phyloP scores from a whole-genome alignment of 1,140 invertebrate species.

The Rhizoglyphus robini region DNA sequence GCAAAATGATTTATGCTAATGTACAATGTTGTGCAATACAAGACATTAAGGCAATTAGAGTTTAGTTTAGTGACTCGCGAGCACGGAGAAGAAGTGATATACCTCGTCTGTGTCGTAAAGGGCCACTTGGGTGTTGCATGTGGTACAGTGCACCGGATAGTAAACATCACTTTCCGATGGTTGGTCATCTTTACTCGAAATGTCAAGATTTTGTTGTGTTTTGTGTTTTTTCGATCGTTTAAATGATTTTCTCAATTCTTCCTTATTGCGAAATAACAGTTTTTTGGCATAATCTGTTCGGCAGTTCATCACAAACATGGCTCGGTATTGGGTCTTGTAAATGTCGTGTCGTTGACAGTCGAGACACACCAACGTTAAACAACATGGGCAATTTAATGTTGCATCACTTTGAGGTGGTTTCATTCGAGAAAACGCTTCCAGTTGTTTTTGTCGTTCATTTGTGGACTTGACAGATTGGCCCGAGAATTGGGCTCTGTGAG shows the following conservation, averaged over 20 bases:
- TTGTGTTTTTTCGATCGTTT: not conserved
- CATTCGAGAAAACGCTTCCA: not conserved
- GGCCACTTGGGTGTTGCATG: constrained; percentile 46
- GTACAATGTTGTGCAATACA: no score
- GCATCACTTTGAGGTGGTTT: constrained; percentile 40
- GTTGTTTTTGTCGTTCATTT: not conserved
- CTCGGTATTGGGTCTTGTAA: constrained; percentile 46
- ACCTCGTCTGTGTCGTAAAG: constrained; percentile 47
- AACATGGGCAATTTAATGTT: constrained; percentile 48
- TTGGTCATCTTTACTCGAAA: not conserved
- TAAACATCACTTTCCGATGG: constrained; percentile 34
- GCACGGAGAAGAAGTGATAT: constrained; percentile 51
- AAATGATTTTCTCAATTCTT: constrained; percentile 18
- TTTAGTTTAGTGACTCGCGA: constrained; percentile 40
- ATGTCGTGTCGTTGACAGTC: constrained; percentile 49
- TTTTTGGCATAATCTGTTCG: constrained; percentile 35
- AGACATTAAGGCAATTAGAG: no score
- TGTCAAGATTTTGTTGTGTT: not conserved
- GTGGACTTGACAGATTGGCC: not conserved
- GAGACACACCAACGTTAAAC: constrained; percentile 44
- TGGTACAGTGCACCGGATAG: constrained; percentile 43
- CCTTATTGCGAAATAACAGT: constrained; percentile 33
- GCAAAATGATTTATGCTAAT: no score
- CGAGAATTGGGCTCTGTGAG: constrained; percentile 27
- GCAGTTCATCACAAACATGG: constrained; percentile 53